phyloP scores from a whole-genome alignment of 2,797 vertebrate genomes.

The Schizopygopsis malacanthus region DNA sequence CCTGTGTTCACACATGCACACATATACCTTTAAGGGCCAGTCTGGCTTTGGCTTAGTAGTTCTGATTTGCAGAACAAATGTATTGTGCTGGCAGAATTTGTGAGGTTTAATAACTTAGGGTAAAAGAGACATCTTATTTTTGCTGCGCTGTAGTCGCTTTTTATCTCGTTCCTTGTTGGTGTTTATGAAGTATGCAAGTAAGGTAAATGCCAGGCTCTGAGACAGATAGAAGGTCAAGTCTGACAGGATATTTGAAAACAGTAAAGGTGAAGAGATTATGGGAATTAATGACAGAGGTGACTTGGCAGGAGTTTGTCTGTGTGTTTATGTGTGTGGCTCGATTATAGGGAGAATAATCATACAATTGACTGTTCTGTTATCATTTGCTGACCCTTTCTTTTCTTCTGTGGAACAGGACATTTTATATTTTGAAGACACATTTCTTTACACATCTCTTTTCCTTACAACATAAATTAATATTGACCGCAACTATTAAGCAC shows the following conservation, averaged over 20 bases:
- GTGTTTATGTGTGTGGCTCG: constrained; percentile 8
- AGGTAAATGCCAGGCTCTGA: constrained; percentile 39
- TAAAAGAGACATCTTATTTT: constrained; percentile 36
- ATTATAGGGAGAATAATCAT: background rate
- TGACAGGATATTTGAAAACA: constrained; percentile 29
- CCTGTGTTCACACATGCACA: constrained; percentile 17
- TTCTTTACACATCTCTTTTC: background rate
- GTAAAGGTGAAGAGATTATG: constrained; percentile 18
- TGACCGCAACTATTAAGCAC: background rate
- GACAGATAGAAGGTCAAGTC: constrained; percentile 26
- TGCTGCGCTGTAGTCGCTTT: background rate
- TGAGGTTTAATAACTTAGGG: constrained; percentile 2
- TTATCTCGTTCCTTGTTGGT: constrained; percentile 43
- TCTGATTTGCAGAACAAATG: constrained; percentile 10
- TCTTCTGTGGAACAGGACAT: background rate
- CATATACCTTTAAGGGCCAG: background rate
- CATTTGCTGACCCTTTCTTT: background rate
- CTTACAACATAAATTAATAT: background rate
- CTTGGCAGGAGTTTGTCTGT: background rate
- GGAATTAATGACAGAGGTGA: constrained; percentile 33
- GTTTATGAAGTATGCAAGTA: constrained; percentile 37
- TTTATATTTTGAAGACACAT: background rate
- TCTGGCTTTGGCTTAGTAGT: background rate
- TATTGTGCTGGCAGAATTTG: constrained; percentile 4
- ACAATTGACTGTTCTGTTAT: background rate